Evolutionary conservation across 2,888 invertebrate species (phyloP), one percentile per base, ranked within the genome.

Genomic region (Drosophila meridionalis): DNA sequence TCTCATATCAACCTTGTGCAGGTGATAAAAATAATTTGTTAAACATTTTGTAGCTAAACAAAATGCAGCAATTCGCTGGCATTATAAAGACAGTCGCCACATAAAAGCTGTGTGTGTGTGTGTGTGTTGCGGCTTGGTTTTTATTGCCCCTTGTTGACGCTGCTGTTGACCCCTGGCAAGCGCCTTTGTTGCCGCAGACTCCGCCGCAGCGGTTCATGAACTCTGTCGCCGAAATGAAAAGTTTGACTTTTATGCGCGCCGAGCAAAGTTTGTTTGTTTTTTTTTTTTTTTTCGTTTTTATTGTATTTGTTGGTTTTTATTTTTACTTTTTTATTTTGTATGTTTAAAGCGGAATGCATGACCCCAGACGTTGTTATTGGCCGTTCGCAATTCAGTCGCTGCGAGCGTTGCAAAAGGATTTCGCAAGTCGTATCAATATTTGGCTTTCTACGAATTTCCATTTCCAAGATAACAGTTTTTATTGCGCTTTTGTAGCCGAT

Each of bases 241-340:
- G 76, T 84, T 87, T 78, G 83, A 82, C 83, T 84, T 83, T 83
- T 82, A 84, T 84, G 79, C 68, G 79, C 69, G 65, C 42, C 56
- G 12, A 42, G 79, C 68, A 80, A 72, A 83, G 76, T 76, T 69
- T 42, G 42, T 3, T 14, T 40, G 30, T n/a, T 14, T 14, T 12
- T 12, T 14, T 14, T 42, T n/a, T 6, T 42, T 42, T 58, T 71
- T 58, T 55, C 20, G 40, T 40, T 45, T 53, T 47, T 48, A 58
- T 65, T 68, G 60, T 67, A 12, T 45, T 62, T 73, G 68, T 55
- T 77, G 55, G 9, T 14, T 55, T 28, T 48, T 76, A 55, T 60
- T 61, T 38, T 55, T 57, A 50, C 38, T 60, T 45, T 45, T 68
- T 68, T 48, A 30, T 59, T 72, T 56, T 53, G 38, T 40, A 36